A percentile compares a stretch with the other conserved stretches of the same genome.
Conservation (phyloP, 2,113 vertebrate species). For the Pelvicachromis taeniatus region DNA sequence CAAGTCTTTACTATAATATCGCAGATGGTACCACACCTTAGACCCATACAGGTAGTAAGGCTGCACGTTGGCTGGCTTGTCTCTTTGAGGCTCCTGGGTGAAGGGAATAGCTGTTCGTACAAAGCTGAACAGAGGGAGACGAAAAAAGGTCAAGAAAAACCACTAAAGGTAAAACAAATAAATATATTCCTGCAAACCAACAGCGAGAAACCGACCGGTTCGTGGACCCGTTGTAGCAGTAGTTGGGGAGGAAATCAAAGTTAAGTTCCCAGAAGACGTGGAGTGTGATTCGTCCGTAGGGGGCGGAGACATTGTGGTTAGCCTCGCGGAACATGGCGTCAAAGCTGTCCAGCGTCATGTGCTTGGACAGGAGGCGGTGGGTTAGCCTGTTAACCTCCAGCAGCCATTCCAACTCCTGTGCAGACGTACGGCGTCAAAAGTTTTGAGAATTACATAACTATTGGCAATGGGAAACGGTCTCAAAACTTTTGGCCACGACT, state of each 20-base stretch:
- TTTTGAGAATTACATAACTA: no score
- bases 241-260: conserved; percentile 98
- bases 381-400: conserved; percentile 96
- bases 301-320: conserved; percentile 97
- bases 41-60: conserved; percentile 98
- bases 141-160: neutral
- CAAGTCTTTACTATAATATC: neutral
- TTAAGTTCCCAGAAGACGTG: conserved; percentile 99
- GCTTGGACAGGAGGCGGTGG: conserved; percentile 92
- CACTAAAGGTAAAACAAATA: neutral
- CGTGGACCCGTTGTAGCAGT: conserved; percentile 98
- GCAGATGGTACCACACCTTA: conserved; percentile 78
- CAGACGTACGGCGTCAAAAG: neutral
- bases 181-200: neutral
- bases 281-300: conserved; percentile 97
- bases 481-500: no score
- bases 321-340: conserved; percentile 99
- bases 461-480: no score
- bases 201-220: conserved; percentile 77
- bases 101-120: conserved; percentile 98
- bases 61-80: conserved; percentile 97
- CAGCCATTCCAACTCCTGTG: conserved; percentile 95
- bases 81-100: conserved; percentile 96
- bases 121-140: conserved; percentile 75
- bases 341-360: conserved; percentile 98